Base-by-base conservation (phyloP, 1,140 invertebrate genomes). In the Drosophila kohkoa region DNA sequence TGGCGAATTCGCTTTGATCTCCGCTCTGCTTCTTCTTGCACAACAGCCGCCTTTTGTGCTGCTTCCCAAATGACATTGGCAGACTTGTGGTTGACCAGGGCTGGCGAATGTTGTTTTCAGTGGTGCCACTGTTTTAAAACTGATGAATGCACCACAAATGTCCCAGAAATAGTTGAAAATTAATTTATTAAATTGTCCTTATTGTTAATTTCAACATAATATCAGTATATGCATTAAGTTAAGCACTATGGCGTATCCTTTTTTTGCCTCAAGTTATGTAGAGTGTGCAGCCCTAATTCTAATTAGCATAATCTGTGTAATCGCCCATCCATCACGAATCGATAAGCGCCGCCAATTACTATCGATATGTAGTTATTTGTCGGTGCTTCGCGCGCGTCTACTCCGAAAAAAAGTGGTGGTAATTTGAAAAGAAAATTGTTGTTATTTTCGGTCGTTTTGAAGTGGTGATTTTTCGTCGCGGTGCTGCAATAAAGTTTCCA, bases 1-100 rank as follows among this genome's bases (percentile, higher is more conserved):
- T 49, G 49, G 49, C 11, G 41, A 74, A 74, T 60, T 69, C 38
- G 60, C 15, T 55, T 32, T 55, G 51, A 73, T 25, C 38, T n/a
- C 46, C 46, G 49, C 5, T 73, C 30, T 46, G 25, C 6, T 62
- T 52, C 58, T 28, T 49, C 13, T 38, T 38, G 35, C 41, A 43
- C 41, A 13, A n/a, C 15, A 4, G 11, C 25, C 4, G 20, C 20
- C n/a, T 15, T 15, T 63, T 63, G 45, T 35, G 30, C 46, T 51
- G 8, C 13, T 60, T 60, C 15, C 15, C 1, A 63, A 43, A 51
- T 63, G 51, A 45, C 70, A 74, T 68, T 52, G 54, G 13, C 13
- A 41, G 11, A 32, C 1, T 10, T 8, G 13, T 35, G 41, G 20
- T 15, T 48, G 16, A 46, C 65, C 49, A 74, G 71, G 65, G 71